Conservation (phyloP, 1,140 invertebrate species). For the Paracyclopina nana region DNA sequence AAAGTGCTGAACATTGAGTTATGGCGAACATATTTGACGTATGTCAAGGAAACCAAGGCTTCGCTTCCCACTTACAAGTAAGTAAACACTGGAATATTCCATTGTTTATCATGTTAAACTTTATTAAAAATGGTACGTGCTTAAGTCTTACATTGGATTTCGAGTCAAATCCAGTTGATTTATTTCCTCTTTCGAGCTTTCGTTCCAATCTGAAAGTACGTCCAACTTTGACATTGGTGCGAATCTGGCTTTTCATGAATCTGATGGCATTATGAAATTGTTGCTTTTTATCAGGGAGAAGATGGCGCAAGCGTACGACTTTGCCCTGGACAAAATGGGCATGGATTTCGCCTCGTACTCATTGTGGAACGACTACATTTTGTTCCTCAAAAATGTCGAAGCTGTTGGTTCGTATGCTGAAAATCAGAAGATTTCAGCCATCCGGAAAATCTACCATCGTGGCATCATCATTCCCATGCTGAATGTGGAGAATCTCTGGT, state of each 20-base stretch:
- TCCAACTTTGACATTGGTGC: no score
- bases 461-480: constrained; percentile 91
- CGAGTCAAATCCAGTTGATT: no score
- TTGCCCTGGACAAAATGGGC: constrained; percentile 95
- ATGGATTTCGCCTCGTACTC: constrained; percentile 89
- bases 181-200: no score
- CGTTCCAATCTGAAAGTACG: no score
- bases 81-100: constrained; percentile 26
- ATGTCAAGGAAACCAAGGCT: constrained; percentile 94
- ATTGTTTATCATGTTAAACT: no score
- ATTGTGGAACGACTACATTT: constrained; percentile 95
- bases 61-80: constrained; percentile 83
- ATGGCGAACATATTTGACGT: constrained; percentile 92
- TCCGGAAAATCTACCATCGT: constrained; percentile 84
- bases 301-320: constrained; percentile 98
- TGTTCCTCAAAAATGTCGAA: constrained; percentile 90
- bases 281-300: constrained; percentile 81
- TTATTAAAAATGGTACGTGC: no score
- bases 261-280: no score
- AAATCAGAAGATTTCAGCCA: constrained; percentile 95
- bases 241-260: no score
- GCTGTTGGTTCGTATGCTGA: constrained; percentile 96
- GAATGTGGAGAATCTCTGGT: constrained; percentile 89
- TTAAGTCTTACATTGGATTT: no score
- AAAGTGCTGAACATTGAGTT: constrained; percentile 97